These are phyloP conservation scores for Hydrochoerus hydrochaeris DNA, from an alignment of 2,113 vertebrate genomes.

Conservation along the genomic window DNA sequence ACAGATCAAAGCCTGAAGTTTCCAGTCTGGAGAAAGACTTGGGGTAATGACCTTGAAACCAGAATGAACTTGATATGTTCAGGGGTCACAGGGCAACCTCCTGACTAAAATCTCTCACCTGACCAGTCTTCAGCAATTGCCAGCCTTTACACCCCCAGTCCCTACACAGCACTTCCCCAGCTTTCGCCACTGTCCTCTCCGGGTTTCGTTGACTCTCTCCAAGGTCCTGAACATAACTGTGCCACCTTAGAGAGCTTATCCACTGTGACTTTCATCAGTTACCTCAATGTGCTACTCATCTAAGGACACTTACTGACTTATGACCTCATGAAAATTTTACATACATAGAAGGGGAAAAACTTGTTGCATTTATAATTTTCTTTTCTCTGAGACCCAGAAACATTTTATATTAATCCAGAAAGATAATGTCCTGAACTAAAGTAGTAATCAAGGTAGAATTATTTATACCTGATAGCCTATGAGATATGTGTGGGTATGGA, in stretches of 20 bases:
- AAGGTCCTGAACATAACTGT: slow-evolving; percentile 51
- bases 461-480: not conserved
- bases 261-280: not conserved
- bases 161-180: accelerated
- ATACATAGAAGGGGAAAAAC: not conserved
- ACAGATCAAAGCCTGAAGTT: not conserved
- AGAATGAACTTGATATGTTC: not conserved
- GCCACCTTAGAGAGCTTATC: not conserved
- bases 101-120: not conserved
- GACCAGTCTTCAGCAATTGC: not conserved
- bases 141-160: not conserved
- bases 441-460: not conserved
- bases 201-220: slow-evolving; percentile 38
- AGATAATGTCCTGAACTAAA: not conserved
- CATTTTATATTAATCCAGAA: not conserved
- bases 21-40: not conserved
- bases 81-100: not conserved
- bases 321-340: not conserved
- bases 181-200: not conserved
- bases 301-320: not conserved
- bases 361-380: not conserved
- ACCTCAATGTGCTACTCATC: not conserved
- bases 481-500: accelerated
- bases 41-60: not conserved
- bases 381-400: not conserved